These are phyloP conservation scores for Ivindomyrus marchei DNA, from an alignment of 2,113 vertebrate species.

Conservation along the genomic window DNA sequence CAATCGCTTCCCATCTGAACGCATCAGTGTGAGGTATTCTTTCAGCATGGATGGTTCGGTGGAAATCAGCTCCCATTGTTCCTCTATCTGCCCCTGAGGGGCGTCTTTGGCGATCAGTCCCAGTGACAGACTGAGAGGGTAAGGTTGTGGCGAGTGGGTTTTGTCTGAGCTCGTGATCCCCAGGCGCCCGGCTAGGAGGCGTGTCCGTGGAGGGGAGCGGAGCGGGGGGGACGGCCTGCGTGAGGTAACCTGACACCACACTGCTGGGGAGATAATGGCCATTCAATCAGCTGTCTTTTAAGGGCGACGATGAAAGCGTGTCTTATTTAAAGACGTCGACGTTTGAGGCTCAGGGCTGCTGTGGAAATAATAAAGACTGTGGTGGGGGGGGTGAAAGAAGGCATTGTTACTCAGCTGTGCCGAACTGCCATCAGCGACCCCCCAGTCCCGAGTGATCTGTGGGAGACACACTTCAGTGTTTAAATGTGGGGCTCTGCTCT, in stretches of 20 bases:
- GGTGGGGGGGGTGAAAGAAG: neutral
- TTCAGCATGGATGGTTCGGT: slow-evolving; percentile 16
- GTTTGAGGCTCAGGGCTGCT: slow-evolving; percentile 14
- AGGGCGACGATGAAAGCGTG: slow-evolving; percentile 34
- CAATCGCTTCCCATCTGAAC: neutral
- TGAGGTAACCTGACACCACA: slow-evolving; percentile 36
- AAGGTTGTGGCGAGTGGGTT: neutral
- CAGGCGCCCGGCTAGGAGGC: neutral
- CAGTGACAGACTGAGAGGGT: neutral
- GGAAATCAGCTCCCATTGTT: neutral
- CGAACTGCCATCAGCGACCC: neutral
- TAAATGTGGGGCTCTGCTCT: neutral
- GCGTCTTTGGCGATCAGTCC: neutral
- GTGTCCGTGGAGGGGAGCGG: slow-evolving; percentile 26
- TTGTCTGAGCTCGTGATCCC: neutral
- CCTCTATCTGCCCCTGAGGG: neutral
- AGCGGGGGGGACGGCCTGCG: slow-evolving; percentile 24
- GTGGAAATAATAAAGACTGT: neutral
- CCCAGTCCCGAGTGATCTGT: neutral
- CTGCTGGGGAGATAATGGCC: neutral
- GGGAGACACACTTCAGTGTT: neutral
- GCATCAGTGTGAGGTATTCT: neutral
- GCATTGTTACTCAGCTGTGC: neutral
- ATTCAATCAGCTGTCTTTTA: neutral
- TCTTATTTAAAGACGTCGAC: slow-evolving; percentile 30